Conservation (phyloP, 2,797 vertebrate species). For the Todus mexicanus region DNA sequence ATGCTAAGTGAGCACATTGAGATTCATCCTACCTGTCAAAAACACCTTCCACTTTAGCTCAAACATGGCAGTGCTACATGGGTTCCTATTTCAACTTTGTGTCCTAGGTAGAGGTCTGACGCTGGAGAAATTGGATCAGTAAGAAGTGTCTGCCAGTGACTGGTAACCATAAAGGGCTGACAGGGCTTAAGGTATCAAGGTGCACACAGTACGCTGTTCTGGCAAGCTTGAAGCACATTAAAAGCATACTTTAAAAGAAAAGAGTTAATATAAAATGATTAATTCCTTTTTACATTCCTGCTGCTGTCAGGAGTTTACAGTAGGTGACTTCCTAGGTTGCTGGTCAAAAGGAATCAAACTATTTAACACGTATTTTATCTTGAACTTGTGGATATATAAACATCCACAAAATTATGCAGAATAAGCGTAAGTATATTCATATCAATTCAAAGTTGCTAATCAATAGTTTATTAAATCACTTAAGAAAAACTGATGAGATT, state of each 20-base stretch:
- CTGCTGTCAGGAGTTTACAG: background rate
- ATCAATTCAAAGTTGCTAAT: background rate
- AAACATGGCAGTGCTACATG: rapidly evolving
- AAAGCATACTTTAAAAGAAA: background rate
- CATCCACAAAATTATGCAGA: background rate
- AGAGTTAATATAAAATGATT: background rate
- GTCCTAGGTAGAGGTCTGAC: background rate
- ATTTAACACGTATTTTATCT: rapidly evolving
- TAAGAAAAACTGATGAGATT: background rate
- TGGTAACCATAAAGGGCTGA: background rate
- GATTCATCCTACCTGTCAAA: background rate
- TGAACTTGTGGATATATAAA: background rate
- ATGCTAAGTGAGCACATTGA: background rate
- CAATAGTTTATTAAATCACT: background rate
- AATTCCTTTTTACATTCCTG: background rate
- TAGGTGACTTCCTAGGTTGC: background rate
- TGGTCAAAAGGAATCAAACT: background rate
- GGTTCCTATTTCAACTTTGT: background rate
- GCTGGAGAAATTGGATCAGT: background rate
- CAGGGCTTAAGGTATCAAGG: background rate
- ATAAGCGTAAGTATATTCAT: background rate
- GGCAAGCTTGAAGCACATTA: background rate
- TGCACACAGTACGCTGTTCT: background rate
- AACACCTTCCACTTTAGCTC: background rate
- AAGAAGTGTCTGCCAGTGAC: background rate